A percentile compares a stretch with the other conserved stretches of the same genome.
Evolutionary conservation across 2,797 vertebrate genomes (phyloP).

Genomic region (Masticophis lateralis): DNA sequence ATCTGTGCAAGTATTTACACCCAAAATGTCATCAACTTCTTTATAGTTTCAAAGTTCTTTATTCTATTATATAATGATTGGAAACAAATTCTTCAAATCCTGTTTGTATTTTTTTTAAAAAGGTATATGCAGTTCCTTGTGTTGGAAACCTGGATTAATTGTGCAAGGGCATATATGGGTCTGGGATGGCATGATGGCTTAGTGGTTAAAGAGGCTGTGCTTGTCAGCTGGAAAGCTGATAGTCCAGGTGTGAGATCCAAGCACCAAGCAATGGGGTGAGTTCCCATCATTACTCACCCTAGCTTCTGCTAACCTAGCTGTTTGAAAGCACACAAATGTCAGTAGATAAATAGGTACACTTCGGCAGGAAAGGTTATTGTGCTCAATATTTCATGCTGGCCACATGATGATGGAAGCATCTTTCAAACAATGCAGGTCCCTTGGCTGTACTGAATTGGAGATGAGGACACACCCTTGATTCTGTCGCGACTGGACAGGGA

Average conservation of each 20-base stretch:
- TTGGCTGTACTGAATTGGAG: no score
- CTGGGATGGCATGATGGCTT: background rate
- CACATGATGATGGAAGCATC: no score
- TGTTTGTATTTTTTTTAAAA: no score
- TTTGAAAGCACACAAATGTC: no score
- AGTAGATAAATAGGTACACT: background rate
- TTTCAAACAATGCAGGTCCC: no score
- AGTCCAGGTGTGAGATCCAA: background rate
- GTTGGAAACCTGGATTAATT: background rate
- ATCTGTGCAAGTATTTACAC: background rate
- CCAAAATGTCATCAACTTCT: background rate
- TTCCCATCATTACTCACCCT: background rate
- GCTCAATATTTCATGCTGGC: background rate
- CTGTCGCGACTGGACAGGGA: no score
- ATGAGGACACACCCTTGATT: no score
- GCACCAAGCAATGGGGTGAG: background rate
- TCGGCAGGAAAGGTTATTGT: background rate
- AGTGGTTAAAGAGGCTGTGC: background rate
- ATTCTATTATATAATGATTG: no score
- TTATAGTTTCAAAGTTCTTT: background rate
- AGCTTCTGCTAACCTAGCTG: background rate
- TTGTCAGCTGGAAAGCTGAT: background rate
- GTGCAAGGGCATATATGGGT: background rate
- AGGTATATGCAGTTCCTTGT: background rate
- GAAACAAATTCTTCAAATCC: background rate